Conservation (phyloP, 2,113 vertebrate species). For the Athene cunicularia region DNA sequence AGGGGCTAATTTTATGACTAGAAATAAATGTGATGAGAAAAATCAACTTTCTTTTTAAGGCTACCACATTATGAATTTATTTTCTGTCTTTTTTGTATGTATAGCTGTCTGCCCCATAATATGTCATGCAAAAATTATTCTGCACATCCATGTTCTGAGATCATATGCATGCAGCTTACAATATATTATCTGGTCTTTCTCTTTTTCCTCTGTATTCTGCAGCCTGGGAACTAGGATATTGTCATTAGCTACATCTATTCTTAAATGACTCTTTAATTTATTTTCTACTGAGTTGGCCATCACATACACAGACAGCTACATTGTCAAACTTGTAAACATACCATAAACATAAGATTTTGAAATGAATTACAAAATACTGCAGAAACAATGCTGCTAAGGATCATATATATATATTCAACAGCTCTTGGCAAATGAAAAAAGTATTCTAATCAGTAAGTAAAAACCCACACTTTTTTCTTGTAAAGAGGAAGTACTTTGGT, state of each 20-base stretch:
- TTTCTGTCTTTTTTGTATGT: not conserved
- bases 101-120: not conserved
- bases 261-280: not conserved
- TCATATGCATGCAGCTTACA: not conserved
- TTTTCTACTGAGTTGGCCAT: not conserved
- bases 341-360: not conserved
- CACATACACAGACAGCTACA: not conserved
- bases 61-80: not conserved
- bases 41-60: not conserved
- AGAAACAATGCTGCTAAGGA: not conserved
- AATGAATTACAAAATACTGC: not conserved
- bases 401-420: not conserved
- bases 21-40: not conserved
- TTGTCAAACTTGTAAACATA: not conserved
- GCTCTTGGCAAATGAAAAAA: not conserved
- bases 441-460: not conserved
- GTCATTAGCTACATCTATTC: not conserved
- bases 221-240: not conserved
- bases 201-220: accelerated
- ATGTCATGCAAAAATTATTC: not conserved
- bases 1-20: not conserved
- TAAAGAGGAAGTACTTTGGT: not conserved
- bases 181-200: not conserved
- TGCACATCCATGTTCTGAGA: not conserved
- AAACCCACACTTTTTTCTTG: accelerated